These are phyloP conservation scores for Ochropleura plecta DNA, from an alignment of 2,888 invertebrate genomes.

Conservation along the genomic window DNA sequence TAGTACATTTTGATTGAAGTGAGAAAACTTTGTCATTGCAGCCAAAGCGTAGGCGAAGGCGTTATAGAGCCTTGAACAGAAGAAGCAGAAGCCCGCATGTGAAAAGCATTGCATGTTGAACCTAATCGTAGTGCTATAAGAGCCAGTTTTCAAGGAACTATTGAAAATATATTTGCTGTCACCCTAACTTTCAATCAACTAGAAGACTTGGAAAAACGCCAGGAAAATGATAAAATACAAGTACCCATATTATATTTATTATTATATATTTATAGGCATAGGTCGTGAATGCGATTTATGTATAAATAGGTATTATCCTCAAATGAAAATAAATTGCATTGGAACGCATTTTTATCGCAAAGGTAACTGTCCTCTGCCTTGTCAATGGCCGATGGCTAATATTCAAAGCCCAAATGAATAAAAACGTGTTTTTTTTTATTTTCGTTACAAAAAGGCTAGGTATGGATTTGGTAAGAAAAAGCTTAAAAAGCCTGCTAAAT, in stretches of 20 bases:
- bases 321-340: constrained; percentile 50
- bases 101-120: no score
- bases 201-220: constrained; percentile 25
- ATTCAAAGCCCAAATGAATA: background rate
- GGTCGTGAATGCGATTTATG: constrained; percentile 34
- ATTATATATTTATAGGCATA: background rate
- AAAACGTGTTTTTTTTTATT: no score
- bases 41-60: no score
- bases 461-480: background rate
- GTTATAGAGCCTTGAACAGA: no score
- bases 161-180: background rate
- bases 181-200: background rate
- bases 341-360: constrained; percentile 41
- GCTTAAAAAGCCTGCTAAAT: background rate
- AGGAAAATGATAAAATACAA: constrained; percentile 23
- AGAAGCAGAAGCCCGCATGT: no score
- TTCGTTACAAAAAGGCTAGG: background rate
- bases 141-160: no score
- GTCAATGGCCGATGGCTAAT: constrained; percentile 22
- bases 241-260: constrained; percentile 29
- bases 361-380: constrained; percentile 31
- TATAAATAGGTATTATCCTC: constrained; percentile 48
- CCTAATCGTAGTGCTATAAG: no score
- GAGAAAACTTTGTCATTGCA: no score
- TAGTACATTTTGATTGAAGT: no score